Base-by-base conservation (phyloP, 2,113 vertebrate genomes). In the rabbit (Oryctolagus cuniculus) region DNA sequence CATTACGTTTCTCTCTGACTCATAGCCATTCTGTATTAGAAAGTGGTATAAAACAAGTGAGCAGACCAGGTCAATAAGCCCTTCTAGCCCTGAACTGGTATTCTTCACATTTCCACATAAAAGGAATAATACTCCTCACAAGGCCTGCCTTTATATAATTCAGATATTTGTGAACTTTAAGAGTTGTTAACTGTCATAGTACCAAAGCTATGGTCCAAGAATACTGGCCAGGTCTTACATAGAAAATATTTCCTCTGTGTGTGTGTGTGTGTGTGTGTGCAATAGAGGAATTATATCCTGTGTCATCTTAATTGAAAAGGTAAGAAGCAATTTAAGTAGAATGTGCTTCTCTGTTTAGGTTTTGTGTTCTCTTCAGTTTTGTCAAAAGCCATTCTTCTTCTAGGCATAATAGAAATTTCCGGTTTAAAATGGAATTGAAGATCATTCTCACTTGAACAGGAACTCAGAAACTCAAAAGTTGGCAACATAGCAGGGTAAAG, bases 391-490 rank as follows among this genome's bases (percentile, higher is more conserved):
- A 78, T 84, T 70, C 6, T 93, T 81, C 67, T 75, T 24, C 10
- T 87, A 81, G 34, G 36, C 6, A 53, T 90, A 63, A 31, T 69
- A 84, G 64, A 89, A 63, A 69, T 69, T 93, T 95, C 73, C 31
- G 27, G 88, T 85, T 94, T 94, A 82, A 96, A 96, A 74, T 93
- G 72, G 13, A 92, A 58, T 69, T 74, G 38, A 93, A 91, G 49
- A 16, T 90, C 36, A 87, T 92, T 73, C n/a, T 95, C n/a, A 84
- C 44, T 93, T 89, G 49, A 95, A 72, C 12, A 81, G 72, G 61
- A 93, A 64, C 55, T 95, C 66, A 79, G 72, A 53, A 93, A 69
- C 55, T 95, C 66, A 79, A 2, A 96, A 95, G 61, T 90, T 64
- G 64, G 44, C 81, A 74, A 0, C 27, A 53, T 58, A 87, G 63